Conservation (phyloP, 2,888 invertebrate species). For the Elaeidobius kamerunicus region DNA sequence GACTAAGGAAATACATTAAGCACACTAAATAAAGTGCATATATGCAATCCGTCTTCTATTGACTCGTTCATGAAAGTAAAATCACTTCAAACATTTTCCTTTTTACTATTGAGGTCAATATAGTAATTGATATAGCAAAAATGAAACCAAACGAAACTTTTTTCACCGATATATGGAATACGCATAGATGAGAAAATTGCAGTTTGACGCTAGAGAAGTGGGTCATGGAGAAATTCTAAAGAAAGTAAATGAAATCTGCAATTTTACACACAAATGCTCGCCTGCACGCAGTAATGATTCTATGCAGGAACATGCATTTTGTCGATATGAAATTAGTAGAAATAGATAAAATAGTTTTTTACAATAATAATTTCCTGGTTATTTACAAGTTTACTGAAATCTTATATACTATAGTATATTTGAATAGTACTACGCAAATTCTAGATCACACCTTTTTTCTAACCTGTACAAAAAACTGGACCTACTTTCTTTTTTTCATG, state of each 20-base stretch:
- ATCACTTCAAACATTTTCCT: slow-evolving; percentile 18
- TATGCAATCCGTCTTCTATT: no score
- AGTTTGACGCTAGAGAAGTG: slow-evolving; percentile 16
- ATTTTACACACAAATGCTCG: slow-evolving; percentile 28
- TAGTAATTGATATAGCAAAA: slow-evolving; percentile 24
- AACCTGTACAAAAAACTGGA: no score
- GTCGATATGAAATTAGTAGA: no score
- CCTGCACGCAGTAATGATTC: slow-evolving; percentile 18
- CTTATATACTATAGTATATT: no score
- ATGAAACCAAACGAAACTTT: slow-evolving; percentile 26
- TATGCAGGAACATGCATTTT: slow-evolving; percentile 22
- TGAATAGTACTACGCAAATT: no score
- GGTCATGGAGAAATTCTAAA: slow-evolving; percentile 27
- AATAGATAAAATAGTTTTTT: no score
- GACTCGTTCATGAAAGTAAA: slow-evolving; percentile 17
- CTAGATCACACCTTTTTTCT: no score
- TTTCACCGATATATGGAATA: slow-evolving; percentile 27
- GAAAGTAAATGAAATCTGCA: slow-evolving; percentile 30
- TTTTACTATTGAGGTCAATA: slow-evolving; percentile 24
- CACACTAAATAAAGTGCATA: no score
- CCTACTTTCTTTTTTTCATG: no score
- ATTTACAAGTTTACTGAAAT: no score
- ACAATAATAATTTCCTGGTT: no score
- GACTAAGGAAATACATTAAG: no score
- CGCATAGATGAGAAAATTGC: slow-evolving; percentile 25